Conservation (phyloP, 2,888 invertebrate species). For the Azorinus chamasolen region DNA sequence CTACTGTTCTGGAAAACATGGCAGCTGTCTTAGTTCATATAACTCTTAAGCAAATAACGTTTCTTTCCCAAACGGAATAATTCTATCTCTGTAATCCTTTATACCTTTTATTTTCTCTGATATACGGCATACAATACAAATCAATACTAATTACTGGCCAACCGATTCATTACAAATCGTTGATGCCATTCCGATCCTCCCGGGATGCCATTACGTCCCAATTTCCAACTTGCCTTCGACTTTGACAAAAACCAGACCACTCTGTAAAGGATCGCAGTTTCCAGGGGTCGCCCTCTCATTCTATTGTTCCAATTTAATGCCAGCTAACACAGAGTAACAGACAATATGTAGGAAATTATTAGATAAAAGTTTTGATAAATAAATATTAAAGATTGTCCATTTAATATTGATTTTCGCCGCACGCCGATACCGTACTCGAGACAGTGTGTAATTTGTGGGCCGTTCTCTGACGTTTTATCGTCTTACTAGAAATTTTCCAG, state of each 20-base stretch:
- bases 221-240: constrained; percentile 33
- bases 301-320: constrained; percentile 77
- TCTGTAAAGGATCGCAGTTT: constrained; percentile 72
- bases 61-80: too few relatives aligned
- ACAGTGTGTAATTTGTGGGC: constrained; percentile 45
- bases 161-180: constrained; percentile 69
- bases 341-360: constrained; percentile 76
- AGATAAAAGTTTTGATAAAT: constrained; percentile 79
- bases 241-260: constrained; percentile 76
- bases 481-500: constrained; percentile 33
- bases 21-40: too few relatives aligned
- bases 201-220: constrained; percentile 60
- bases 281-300: constrained; percentile 74
- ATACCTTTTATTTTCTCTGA: constrained; percentile 17
- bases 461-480: constrained; percentile 37
- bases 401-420: constrained; percentile 28
- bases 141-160: constrained; percentile 59
- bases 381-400: constrained; percentile 75
- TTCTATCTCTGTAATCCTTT: constrained; percentile 21
- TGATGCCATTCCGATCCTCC: constrained; percentile 56
- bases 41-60: too few relatives aligned
- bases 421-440: constrained; percentile 13
- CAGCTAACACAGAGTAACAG: constrained; percentile 76
- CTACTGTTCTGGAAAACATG: too few relatives aligned
- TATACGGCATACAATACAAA: constrained; percentile 22